Base-by-base conservation (phyloP, 1,140 invertebrate genomes). In the Ephestia elutella region DNA sequence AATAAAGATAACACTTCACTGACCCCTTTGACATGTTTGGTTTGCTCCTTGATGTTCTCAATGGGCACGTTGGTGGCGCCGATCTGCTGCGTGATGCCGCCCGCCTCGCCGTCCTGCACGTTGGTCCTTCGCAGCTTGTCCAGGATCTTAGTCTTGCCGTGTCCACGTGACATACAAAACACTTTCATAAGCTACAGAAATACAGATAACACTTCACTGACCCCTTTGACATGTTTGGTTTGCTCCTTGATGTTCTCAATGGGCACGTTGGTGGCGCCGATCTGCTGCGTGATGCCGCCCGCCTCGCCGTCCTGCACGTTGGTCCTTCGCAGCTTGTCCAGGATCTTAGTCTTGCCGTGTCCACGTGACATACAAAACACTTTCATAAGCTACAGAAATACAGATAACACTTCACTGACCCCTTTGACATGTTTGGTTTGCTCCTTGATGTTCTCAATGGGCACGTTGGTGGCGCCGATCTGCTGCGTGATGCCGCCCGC, bases 281-380 rank as follows among this genome's bases (percentile, higher is more conserved):
- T 99, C 90, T 99, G 99, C 89, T 99, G 99, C 0, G 99, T 99
- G 58, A 99, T 99, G 66, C 99, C 99, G 65, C 99, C 99, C 25
- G 98, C 98, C 90, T 99, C 99, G 13, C 96, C 96, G 76, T 99
- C 98, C 88, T 99, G 99, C 0, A 99, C 98, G 86, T 99, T 95
- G 0, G 96, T 98, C 44, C 96, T 91, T 28, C 97, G 91, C 30
- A 99, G 89, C 88, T 99, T 99, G 80, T 99, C 99, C 44, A 99
- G 86, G 72, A 99, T 99, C 89, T 99, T 99, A 0, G 99, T 99
- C 91, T 99, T 99, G 44, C 98, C 98, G 99, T 99, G 90, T 99
- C 99, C 30, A 99, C 99, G 82, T 99, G 99, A 15, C 99, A 99
- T 1, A 99, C 89, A 0, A 99, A 98, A 86, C 98, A 99, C n/a